Evolutionary conservation across 2,888 invertebrate genomes (phyloP).

Genomic region (Cantharis rustica): DNA sequence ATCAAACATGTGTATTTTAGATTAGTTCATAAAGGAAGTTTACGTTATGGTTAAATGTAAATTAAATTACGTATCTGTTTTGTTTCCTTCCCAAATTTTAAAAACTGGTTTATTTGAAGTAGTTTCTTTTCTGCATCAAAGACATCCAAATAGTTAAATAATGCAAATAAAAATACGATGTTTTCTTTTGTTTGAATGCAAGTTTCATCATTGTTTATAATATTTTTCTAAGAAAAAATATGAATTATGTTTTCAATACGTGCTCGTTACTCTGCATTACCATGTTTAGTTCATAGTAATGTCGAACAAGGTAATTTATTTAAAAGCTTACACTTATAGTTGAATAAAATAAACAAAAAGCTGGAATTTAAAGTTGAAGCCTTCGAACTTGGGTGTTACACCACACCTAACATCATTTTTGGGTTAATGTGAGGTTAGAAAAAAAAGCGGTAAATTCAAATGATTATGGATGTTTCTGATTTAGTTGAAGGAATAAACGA

Average conservation of each 20-base stretch:
- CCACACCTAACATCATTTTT: too few relatives aligned
- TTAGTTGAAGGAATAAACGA: not conserved
- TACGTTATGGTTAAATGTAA: not conserved
- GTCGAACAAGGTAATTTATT: not conserved
- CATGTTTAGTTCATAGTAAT: not conserved
- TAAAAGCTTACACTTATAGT: not conserved
- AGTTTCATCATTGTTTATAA: not conserved
- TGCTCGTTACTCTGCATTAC: not conserved
- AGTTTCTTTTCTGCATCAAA: not conserved
- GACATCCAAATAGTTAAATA: not conserved
- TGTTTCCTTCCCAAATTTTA: not conserved
- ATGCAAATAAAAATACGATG: not conserved
- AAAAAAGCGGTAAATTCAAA: not conserved
- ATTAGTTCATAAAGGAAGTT: not conserved
- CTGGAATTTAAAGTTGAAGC: not conserved
- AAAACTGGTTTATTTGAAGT: not conserved
- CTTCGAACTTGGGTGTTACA: too few relatives aligned
- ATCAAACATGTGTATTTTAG: not conserved
- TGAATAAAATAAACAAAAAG: not conserved
- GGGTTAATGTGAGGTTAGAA: too few relatives aligned
- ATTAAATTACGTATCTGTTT: not conserved
- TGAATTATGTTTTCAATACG: not conserved
- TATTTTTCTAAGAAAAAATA: not conserved
- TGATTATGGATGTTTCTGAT: not conserved
- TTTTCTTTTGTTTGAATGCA: not conserved